Evolutionary conservation across 1,140 invertebrate species (phyloP), one percentile per base, ranked within the genome.

Genomic region (Cydia amplana): DNA sequence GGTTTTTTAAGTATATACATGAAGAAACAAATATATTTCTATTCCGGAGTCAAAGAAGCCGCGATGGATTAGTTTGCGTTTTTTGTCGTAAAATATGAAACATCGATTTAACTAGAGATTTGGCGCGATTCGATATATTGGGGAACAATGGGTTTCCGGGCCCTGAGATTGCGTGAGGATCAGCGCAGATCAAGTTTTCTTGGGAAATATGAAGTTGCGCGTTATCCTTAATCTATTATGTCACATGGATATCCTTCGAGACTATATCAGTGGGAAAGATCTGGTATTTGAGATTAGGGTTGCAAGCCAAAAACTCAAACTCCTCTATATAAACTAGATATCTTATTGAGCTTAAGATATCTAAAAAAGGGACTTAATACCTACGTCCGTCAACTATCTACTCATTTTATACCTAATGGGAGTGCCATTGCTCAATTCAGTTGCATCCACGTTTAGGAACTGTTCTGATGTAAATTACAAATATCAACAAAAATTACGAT

Each of bases 131-230:
- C 76, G 70, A 85, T 87, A 85, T 86, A 86, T 87, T 85, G 51
- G 78, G 74, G 84, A 91, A 92, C 90, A 92, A 91, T 87, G 63
- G 86, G 79, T 84, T 91, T 91, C 91, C 89, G 87, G 85, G 83
- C 89, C 81, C 82, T 83, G 75, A 78, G 79, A 80, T 88, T 87
- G 86, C 85, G 85, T 86, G 81, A 72, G 79, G 83, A 86, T 86
- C 82, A 86, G 79, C 78, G 75, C 73, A 82, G 85, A 87, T 83
- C 83, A 87, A 84, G 83, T 85, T 86, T 83, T 82, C 80, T 60
- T 77, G 76, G 78, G 78, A 85, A 82, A 78, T 75, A 78, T 81
- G 65, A 70, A 70, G 65, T 65, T 65, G 25, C 25, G 16, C 64
- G 28, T 65, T 65, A 65, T 65, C 28, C 28, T 65, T 65, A 28